Conservation (phyloP, 2,113 vertebrate species). For the Planiliza haematocheilus region DNA sequence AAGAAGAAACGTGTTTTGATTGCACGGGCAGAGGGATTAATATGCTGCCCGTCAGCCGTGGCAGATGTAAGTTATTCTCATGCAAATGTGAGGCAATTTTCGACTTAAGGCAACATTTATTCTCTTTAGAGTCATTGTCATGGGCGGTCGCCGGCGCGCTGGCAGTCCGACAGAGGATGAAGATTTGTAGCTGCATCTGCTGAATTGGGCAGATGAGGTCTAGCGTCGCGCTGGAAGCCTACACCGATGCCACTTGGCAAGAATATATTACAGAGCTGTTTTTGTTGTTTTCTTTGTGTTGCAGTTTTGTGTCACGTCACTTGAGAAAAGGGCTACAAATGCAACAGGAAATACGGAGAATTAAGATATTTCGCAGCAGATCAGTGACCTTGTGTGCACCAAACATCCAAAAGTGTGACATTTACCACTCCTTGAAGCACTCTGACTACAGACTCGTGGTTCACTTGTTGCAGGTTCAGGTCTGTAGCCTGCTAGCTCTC, state of each 20-base stretch:
- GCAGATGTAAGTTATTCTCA: slow-evolving; percentile 84
- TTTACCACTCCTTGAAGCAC: not conserved
- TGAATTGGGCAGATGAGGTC: slow-evolving; percentile 68
- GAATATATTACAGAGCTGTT: slow-evolving; percentile 6
- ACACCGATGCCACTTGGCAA: slow-evolving; percentile 48
- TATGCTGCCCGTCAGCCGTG: slow-evolving; percentile 71
- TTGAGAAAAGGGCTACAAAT: not conserved
- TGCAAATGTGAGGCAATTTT: slow-evolving; percentile 82
- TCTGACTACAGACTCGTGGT: not conserved
- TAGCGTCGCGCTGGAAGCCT: slow-evolving; percentile 39
- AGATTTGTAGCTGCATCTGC: slow-evolving; percentile 82
- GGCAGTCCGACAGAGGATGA: slow-evolving; percentile 60
- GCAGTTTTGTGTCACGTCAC: not conserved
- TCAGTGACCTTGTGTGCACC: not conserved
- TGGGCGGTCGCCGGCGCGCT: slow-evolving; percentile 48
- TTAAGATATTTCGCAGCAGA: not conserved
- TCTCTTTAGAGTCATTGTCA: slow-evolving; percentile 77
- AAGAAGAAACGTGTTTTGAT: slow-evolving; percentile 72
- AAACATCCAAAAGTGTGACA: not conserved
- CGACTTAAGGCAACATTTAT: slow-evolving; percentile 80
- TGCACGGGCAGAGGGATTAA: slow-evolving; percentile 72
- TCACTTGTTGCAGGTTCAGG: slow-evolving; percentile 68
- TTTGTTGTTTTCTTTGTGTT: not conserved
- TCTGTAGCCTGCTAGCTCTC: not conserved
- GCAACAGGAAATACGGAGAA: not conserved